Evolutionary conservation across 2,888 invertebrate genomes (phyloP).

Genomic region (Cerceris rybyensis): DNA sequence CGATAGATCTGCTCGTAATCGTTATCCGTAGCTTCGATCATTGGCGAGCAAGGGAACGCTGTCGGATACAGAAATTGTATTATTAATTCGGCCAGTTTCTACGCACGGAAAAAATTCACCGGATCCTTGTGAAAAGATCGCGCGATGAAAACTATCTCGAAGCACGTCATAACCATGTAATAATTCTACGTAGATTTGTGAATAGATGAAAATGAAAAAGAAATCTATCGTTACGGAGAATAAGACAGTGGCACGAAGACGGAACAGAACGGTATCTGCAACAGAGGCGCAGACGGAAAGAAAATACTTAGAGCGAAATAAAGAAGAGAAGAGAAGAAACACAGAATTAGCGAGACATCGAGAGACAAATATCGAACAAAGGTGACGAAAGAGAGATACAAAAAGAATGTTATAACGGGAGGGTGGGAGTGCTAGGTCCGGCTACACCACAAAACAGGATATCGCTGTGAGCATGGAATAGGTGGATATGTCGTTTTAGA

Average conservation of each 20-base stretch:
- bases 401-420: constrained; percentile 54
- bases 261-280: background rate
- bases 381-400: constrained; percentile 65
- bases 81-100: background rate
- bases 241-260: background rate
- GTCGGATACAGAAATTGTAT: constrained; percentile 14
- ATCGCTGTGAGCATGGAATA: constrained; percentile 56
- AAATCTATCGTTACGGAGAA: background rate
- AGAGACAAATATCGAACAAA: constrained; percentile 33
- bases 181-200: background rate
- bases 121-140: too few relatives aligned
- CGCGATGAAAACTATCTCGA: too few relatives aligned
- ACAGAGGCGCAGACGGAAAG: constrained; percentile 13
- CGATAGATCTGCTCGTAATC: constrained; percentile 20
- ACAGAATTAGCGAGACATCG: constrained; percentile 46
- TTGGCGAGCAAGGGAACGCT: constrained; percentile 7
- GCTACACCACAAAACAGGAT: constrained; percentile 79
- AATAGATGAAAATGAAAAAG: background rate
- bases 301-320: constrained; percentile 4
- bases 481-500: constrained; percentile 28
- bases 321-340: constrained; percentile 20
- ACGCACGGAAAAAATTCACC: too few relatives aligned
- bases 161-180: too few relatives aligned
- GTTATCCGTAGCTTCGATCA: constrained; percentile 22
- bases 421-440: constrained; percentile 79